Evolutionary conservation across 2,797 vertebrate genomes (phyloP).

Genomic region (Pangasius macronema): DNA sequence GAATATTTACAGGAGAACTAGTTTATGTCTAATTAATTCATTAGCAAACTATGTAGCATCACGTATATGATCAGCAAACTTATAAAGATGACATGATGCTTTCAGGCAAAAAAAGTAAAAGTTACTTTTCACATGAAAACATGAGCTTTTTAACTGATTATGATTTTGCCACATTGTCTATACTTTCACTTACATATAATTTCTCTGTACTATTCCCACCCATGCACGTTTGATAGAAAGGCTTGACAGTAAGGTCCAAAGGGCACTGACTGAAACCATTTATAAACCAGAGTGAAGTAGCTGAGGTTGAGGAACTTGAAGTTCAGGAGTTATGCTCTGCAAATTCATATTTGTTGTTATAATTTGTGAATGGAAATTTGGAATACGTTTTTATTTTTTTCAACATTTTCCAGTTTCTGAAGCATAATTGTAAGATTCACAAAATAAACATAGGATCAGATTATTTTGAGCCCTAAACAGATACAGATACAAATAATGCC

Average conservation of each 20-base stretch:
- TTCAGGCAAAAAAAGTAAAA: too few species aligned
- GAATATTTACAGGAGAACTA: too few species aligned
- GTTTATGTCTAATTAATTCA: neutral
- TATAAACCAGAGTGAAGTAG: neutral
- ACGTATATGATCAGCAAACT: neutral
- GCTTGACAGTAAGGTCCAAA: neutral
- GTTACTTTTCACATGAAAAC: neutral
- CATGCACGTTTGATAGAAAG: neutral
- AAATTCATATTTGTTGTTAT: neutral
- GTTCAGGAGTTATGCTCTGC: neutral
- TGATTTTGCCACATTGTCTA: neutral
- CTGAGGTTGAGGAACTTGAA: neutral
- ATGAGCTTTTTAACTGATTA: neutral
- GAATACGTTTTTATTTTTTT: neutral
- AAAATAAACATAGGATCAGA: neutral
- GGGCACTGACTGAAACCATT: neutral
- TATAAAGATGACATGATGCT: too few species aligned
- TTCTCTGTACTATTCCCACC: neutral
- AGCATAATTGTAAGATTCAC: neutral
- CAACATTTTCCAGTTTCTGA: neutral
- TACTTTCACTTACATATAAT: neutral
- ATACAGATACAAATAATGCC: neutral
- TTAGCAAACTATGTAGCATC: neutral
- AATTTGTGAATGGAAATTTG: neutral
- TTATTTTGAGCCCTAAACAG: neutral